Conservation (phyloP, 2,888 invertebrate species). For the Dexiosoma caninum region DNA sequence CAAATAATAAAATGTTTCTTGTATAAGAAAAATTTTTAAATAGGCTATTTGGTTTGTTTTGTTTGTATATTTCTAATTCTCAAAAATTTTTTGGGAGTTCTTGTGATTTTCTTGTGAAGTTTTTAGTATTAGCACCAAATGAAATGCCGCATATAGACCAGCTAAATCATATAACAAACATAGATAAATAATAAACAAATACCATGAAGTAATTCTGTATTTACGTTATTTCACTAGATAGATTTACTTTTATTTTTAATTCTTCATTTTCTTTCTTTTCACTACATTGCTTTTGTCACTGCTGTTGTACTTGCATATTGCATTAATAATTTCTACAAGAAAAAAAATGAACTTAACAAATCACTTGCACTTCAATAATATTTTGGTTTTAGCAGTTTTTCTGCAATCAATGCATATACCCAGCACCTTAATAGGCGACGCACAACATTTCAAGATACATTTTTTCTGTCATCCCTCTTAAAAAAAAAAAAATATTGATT, state of each 20-base stretch:
- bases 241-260: slow-evolving; percentile 36
- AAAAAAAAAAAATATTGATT: slow-evolving; percentile 30
- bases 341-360: slow-evolving; percentile 17
- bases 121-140: too few relatives aligned
- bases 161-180: too few relatives aligned
- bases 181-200: slow-evolving; percentile 9
- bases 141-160: too few relatives aligned
- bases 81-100: too few relatives aligned
- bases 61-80: too few relatives aligned
- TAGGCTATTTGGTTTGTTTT: too few relatives aligned
- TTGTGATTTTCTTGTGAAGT: too few relatives aligned
- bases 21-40: too few relatives aligned
- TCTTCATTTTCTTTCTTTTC: slow-evolving; percentile 32
- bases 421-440: slow-evolving; percentile 48
- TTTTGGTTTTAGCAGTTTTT: not conserved
- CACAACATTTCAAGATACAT: slow-evolving; percentile 24
- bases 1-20: too few relatives aligned
- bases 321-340: slow-evolving; percentile 15
- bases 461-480: not conserved
- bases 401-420: slow-evolving; percentile 26
- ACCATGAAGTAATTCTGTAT: slow-evolving; percentile 23
- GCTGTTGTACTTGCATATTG: not conserved
- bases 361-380: slow-evolving; percentile 48
- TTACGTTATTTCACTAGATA: not conserved
- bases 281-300: not conserved